Evolutionary conservation across 2,888 invertebrate species (phyloP).

Genomic region (Hermodice carunculata): DNA sequence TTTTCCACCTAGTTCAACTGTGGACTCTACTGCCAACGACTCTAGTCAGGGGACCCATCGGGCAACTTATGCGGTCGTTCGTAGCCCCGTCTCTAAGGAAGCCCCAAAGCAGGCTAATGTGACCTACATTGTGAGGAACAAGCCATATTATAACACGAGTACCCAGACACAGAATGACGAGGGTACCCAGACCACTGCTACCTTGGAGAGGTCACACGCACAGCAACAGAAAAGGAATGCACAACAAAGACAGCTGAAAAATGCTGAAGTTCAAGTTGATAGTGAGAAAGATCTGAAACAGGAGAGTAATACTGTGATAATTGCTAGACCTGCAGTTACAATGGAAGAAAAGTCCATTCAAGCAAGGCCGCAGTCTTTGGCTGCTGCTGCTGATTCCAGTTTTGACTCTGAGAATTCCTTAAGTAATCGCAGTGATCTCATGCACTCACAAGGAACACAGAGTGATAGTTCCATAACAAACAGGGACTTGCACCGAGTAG

Average conservation of each 20-base stretch:
- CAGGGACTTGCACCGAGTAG: background rate
- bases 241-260: background rate
- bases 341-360: conserved; percentile 3
- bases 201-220: too few relatives aligned
- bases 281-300: too few relatives aligned
- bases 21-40: too few relatives aligned
- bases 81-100: background rate
- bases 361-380: conserved; percentile 4
- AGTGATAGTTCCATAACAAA: background rate
- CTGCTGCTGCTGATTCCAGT: too few relatives aligned
- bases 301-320: too few relatives aligned
- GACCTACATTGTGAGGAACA: conserved; percentile 7
- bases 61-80: background rate
- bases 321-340: background rate
- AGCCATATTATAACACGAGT: conserved; percentile 60
- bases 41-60: conserved; percentile 5
- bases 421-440: too few relatives aligned
- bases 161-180: conserved; percentile 59
- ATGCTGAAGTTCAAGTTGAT: conserved; percentile 13
- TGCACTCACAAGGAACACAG: too few relatives aligned
- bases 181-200: too few relatives aligned
- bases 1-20: conserved; percentile 6
- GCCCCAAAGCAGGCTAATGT: too few relatives aligned
- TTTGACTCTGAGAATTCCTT: too few relatives aligned
- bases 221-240: background rate